A percentile compares a stretch with the other conserved stretches of the same genome.
Evolutionary conservation across 2,113 vertebrate genomes (phyloP).

Genomic region (Vulpes ferrilata): DNA sequence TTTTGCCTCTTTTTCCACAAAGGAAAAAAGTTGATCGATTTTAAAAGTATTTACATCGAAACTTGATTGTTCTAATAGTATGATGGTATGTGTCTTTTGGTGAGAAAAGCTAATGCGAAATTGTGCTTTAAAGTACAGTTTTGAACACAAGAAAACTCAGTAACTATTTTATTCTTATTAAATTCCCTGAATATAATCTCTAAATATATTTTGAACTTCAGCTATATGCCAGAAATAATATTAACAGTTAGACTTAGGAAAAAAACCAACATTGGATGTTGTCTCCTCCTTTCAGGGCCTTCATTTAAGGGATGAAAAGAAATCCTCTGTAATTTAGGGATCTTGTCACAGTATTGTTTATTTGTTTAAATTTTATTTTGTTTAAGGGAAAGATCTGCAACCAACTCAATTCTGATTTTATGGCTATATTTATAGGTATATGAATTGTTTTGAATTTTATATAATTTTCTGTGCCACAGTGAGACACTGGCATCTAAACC

Average conservation of each 20-base stretch:
- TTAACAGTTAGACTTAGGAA: background rate
- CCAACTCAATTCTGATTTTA: background rate
- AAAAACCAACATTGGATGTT: constrained; percentile 38
- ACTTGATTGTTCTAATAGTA: constrained; percentile 23
- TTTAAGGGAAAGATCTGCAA: constrained; percentile 10
- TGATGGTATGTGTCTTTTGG: background rate
- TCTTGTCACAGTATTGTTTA: background rate
- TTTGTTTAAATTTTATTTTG: background rate
- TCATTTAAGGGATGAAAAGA: background rate
- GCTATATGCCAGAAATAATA: background rate
- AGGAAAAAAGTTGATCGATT: constrained; percentile 29
- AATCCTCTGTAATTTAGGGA: background rate
- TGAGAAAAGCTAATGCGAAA: constrained; percentile 35
- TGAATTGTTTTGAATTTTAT: constrained; percentile 1
- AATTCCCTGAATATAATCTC: background rate
- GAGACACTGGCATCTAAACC: background rate
- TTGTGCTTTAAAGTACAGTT: background rate
- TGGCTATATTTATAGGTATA: background rate
- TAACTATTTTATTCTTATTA: background rate
- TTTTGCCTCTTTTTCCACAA: constrained; percentile 12
- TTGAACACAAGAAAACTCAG: background rate
- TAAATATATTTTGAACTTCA: constrained; percentile 37
- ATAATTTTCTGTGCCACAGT: background rate
- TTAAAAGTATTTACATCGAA: constrained; percentile 25
- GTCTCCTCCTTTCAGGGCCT: background rate